Evolutionary conservation across 2,888 invertebrate genomes (phyloP).

Genomic region (Limnephilus auricula): DNA sequence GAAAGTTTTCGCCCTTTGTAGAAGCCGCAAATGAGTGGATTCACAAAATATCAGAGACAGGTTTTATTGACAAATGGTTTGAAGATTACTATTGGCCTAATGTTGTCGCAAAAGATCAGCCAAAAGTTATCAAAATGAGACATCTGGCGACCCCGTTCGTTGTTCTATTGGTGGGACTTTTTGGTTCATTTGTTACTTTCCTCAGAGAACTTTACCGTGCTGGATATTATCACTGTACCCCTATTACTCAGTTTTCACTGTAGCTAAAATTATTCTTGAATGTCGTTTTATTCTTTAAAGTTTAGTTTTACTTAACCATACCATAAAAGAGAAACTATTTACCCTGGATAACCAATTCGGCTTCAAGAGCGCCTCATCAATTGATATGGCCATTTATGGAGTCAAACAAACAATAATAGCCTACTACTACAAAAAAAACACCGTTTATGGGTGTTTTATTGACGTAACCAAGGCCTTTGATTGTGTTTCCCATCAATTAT

Average conservation of each 20-base stretch:
- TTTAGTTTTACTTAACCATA: background rate
- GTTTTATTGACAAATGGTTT: conserved; percentile 62
- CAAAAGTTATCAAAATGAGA: conserved; percentile 54
- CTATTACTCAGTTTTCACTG: background rate
- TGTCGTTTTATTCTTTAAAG: background rate
- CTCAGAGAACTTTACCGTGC: conserved; percentile 45
- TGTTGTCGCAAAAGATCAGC: background rate
- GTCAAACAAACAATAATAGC: too few species aligned
- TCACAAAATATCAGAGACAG: conserved; percentile 55
- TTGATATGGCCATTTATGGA: too few species aligned
- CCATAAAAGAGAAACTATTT: too few species aligned
- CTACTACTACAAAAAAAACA: too few species aligned
- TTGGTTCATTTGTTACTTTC: conserved; percentile 49
- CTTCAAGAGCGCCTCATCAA: too few species aligned
- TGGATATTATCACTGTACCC: conserved; percentile 2
- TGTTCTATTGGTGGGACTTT: conserved; percentile 54
- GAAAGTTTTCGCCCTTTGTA: conserved; percentile 58
- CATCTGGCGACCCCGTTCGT: conserved; percentile 59
- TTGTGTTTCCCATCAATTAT: too few species aligned
- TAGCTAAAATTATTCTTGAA: background rate
- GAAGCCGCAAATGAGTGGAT: conserved; percentile 60
- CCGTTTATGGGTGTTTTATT: too few species aligned
- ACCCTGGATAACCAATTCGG: too few species aligned
- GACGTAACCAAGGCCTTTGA: too few species aligned
- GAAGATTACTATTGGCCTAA: conserved; percentile 52